These are phyloP conservation scores for Belgica antarctica DNA, from an alignment of 2,888 invertebrate species.

Conservation along the genomic window DNA sequence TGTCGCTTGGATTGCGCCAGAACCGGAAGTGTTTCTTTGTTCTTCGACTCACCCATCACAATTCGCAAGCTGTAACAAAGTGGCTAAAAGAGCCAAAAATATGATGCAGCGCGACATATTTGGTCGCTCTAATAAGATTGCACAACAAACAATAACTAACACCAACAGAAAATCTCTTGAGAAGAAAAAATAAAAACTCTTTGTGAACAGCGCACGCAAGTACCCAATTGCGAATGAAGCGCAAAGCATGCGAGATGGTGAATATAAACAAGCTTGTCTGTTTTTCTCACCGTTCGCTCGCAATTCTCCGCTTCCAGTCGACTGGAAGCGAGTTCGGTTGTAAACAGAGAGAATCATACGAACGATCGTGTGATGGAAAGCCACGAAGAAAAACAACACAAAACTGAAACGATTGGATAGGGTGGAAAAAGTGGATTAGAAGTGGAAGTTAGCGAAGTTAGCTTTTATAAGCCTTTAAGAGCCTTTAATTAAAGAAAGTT, in stretches of 20 bases:
- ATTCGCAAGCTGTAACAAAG: slow-evolving; percentile 8
- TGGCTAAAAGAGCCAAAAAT: slow-evolving; percentile 22
- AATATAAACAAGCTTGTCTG: slow-evolving; percentile 16
- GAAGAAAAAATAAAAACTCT: slow-evolving; percentile 5
- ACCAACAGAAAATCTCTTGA: slow-evolving; percentile 30
- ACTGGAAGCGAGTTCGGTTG: too few relatives aligned
- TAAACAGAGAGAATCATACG: too few relatives aligned
- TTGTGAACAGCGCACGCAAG: not conserved
- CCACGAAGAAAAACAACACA: too few relatives aligned
- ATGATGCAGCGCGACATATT: slow-evolving; percentile 38
- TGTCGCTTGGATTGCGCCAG: not conserved
- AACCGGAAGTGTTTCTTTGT: slow-evolving; percentile 3
- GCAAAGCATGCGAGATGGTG: not conserved
- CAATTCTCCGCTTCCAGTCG: too few relatives aligned
- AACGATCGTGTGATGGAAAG: too few relatives aligned
- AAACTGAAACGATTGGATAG: too few relatives aligned
- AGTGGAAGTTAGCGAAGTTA: too few relatives aligned
- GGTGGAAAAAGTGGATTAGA: too few relatives aligned
- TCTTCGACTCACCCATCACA: slow-evolving; percentile 37
- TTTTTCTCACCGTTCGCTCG: slow-evolving; percentile 13
- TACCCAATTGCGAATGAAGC: not conserved
- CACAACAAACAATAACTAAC: slow-evolving; percentile 43
- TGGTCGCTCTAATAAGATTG: slow-evolving; percentile 39
- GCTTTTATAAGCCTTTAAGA: too few relatives aligned
- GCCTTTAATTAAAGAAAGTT: too few relatives aligned